Conservation (phyloP, 2,888 invertebrate genomes). For the Aspidapion aeneum region DNA sequence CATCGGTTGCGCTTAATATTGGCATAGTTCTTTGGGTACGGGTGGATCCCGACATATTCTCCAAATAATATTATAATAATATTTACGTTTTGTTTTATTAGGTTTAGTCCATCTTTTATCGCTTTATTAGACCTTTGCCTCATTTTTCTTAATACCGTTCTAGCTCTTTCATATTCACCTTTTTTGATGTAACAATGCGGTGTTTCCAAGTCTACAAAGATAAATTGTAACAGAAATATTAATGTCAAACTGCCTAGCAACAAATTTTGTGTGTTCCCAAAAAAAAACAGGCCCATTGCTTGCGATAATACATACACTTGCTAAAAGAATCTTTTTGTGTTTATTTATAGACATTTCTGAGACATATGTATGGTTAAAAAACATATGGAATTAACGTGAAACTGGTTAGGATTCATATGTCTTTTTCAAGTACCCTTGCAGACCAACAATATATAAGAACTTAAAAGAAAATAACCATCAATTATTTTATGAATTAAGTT, state of each 20-base stretch:
- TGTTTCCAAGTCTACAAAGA: slow-evolving; percentile 77
- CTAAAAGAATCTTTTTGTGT: slow-evolving; percentile 78
- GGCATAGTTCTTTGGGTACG: no score
- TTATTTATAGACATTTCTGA: slow-evolving; percentile 82
- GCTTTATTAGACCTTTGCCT: slow-evolving; percentile 58
- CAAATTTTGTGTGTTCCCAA: slow-evolving; percentile 65
- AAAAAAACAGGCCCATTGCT: slow-evolving; percentile 64
- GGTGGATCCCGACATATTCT: no score
- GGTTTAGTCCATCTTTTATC: slow-evolving; percentile 59
- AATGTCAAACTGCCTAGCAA: slow-evolving; percentile 52
- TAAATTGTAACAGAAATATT: slow-evolving; percentile 54
- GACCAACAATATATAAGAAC: no score
- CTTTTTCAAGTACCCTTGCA: no score
- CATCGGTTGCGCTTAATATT: no score
- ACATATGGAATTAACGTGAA: slow-evolving; percentile 63
- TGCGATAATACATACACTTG: slow-evolving; percentile 74
- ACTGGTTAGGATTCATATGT: slow-evolving; percentile 60
- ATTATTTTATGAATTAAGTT: slow-evolving; percentile 61
- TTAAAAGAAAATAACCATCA: no score
- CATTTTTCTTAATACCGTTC: slow-evolving; percentile 60
- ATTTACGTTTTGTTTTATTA: not conserved
- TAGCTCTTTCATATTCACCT: slow-evolving; percentile 59
- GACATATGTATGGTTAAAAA: slow-evolving; percentile 81
- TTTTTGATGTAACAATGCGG: slow-evolving; percentile 66
- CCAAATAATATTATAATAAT: no score